Conservation (phyloP, 2,797 vertebrate genomes). For the Lithobates sylvaticus region DNA sequence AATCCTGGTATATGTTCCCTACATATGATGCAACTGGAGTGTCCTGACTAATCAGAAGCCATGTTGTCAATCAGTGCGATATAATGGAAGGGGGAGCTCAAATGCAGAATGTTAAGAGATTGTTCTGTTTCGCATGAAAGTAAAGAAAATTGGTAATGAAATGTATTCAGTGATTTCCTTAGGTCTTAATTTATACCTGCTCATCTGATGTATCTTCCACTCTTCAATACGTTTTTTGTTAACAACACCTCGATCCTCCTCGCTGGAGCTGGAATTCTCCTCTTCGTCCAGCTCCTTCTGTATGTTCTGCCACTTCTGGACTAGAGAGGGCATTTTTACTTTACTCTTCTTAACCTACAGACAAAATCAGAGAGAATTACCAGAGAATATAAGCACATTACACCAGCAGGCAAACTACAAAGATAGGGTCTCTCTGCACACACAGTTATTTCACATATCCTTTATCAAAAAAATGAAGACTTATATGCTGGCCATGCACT, state of each 20-base stretch:
- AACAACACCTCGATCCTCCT: constrained; percentile 88
- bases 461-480: too few relatives aligned
- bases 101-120: not conserved
- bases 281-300: constrained; percentile 97
- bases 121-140: too few relatives aligned
- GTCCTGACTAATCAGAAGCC: not conserved
- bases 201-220: constrained; percentile 93
- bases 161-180: not conserved
- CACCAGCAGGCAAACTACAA: too few relatives aligned
- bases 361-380: not conserved
- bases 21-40: not conserved
- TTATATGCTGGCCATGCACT: too few relatives aligned
- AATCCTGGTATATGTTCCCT: not conserved
- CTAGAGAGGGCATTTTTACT: constrained; percentile 96
- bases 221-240: constrained; percentile 92
- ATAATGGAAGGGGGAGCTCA: not conserved
- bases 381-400: not conserved
- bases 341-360: constrained; percentile 92
- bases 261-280: constrained; percentile 94
- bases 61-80: not conserved
- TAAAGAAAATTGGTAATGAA: too few relatives aligned
- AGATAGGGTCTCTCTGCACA: too few relatives aligned
- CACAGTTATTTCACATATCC: too few relatives aligned
- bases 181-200: constrained; percentile 77
- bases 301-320: constrained; percentile 98